Percentiles rank a stretch among this genome's conserved stretches.
phyloP scores from a whole-genome alignment of 2,113 vertebrate genomes.

The Plecotus auritus region DNA sequence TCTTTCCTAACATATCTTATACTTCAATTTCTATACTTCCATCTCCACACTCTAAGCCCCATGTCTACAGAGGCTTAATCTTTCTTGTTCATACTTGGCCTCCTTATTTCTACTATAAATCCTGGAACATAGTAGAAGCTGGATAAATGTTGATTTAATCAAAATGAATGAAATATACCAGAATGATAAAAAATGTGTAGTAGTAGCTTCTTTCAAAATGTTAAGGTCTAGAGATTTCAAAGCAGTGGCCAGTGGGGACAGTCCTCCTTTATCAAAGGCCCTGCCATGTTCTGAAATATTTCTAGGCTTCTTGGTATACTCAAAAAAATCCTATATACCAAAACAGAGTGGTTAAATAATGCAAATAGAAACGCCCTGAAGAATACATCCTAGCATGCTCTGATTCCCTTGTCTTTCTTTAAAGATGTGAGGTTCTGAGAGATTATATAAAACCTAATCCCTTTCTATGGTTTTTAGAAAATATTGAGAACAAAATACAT shows the following conservation, averaged over 20 bases:
- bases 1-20: neutral
- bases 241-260: neutral
- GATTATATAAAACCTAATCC: neutral
- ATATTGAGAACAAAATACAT: neutral
- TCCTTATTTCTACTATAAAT: neutral
- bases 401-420: neutral
- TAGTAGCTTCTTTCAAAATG: neutral
- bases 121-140: neutral
- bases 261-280: neutral
- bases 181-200: neutral
- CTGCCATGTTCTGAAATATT: neutral
- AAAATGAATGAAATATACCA: neutral
- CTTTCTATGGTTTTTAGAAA: constrained; percentile 17
- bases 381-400: neutral
- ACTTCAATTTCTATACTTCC: neutral
- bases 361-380: neutral
- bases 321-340: neutral
- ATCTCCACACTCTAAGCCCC: neutral
- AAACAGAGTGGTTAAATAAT: neutral
- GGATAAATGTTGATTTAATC: neutral
- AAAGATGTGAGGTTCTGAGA: constrained; percentile 17
- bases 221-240: neutral
- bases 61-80: neutral
- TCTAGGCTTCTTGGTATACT: neutral
- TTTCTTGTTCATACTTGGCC: neutral